Percentiles rank a stretch among this genome's conserved stretches.
Evolutionary conservation across 2,113 vertebrate genomes (phyloP).

Genomic region (Leucoraja erinaceus): DNA sequence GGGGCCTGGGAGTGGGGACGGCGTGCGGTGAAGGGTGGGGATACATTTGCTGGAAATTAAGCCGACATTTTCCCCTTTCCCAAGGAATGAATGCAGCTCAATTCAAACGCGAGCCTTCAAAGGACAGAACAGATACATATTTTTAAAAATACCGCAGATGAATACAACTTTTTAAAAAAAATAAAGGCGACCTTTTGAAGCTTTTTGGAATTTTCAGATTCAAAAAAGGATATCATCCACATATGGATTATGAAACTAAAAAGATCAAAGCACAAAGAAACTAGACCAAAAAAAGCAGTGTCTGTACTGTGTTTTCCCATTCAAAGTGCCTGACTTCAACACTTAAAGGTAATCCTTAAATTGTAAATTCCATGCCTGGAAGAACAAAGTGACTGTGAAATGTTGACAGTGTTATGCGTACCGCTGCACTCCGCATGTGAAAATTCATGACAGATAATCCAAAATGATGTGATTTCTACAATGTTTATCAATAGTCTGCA

Average conservation of each 20-base stretch:
- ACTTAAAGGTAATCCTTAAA: slow-evolving; percentile 73
- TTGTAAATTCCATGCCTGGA: slow-evolving; percentile 70
- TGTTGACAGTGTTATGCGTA: slow-evolving; percentile 67
- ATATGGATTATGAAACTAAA: slow-evolving; percentile 41
- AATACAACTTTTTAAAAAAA: slow-evolving; percentile 32
- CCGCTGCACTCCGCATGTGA: slow-evolving; percentile 58
- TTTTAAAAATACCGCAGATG: not conserved
- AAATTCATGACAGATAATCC: slow-evolving; percentile 43
- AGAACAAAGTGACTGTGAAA: slow-evolving; percentile 60
- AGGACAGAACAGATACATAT: not conserved
- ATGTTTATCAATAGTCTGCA: slow-evolving; percentile 63
- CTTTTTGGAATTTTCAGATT: slow-evolving; percentile 50
- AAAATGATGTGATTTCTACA: slow-evolving; percentile 39
- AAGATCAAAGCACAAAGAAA: slow-evolving; percentile 65
- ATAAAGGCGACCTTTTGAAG: slow-evolving; percentile 45
- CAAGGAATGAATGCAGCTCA: not conserved
- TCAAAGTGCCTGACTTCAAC: slow-evolving; percentile 65
- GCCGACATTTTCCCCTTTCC: not conserved
- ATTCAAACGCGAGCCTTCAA: not conserved
- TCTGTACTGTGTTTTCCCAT: slow-evolving; percentile 57
- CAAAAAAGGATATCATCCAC: slow-evolving; percentile 47
- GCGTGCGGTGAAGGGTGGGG: not conserved
- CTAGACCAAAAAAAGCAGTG: slow-evolving; percentile 56
- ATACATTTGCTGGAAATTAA: not conserved
- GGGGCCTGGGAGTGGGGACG: not conserved